phyloP scores from a whole-genome alignment of 1,140 invertebrate species.

The Lepidurus packardi region DNA sequence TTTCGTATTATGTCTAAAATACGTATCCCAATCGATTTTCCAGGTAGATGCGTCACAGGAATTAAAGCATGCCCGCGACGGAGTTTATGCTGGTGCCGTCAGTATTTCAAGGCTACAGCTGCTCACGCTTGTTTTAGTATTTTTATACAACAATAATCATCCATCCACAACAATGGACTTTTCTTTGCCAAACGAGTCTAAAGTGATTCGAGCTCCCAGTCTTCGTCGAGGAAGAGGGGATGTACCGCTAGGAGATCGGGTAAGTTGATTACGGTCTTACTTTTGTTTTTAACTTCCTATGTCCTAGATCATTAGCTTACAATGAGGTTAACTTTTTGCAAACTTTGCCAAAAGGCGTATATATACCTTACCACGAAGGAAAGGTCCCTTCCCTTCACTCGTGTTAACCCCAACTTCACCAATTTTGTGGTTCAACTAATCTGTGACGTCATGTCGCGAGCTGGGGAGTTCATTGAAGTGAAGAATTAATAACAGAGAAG shows the following conservation, averaged over 20 bases:
- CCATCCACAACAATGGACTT: neutral
- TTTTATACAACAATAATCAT: neutral
- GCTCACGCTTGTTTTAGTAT: neutral
- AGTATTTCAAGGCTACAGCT: slow-evolving; percentile 4
- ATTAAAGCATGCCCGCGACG: slow-evolving; percentile 11
- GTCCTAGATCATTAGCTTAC: neutral
- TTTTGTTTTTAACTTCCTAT: neutral
- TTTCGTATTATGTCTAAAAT: too few relatives aligned
- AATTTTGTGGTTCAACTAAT: too few relatives aligned
- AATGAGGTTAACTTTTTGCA: too few relatives aligned
- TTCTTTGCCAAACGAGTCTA: slow-evolving; percentile 22
- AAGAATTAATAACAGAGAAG: too few relatives aligned
- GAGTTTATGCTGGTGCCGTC: neutral
- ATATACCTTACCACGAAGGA: too few relatives aligned
- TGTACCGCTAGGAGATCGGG: slow-evolving; percentile 42
- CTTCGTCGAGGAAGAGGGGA: slow-evolving; percentile 42
- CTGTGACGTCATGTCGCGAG: too few relatives aligned
- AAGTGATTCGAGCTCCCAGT: slow-evolving; percentile 41
- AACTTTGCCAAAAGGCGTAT: too few relatives aligned
- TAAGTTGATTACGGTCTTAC: slow-evolving; percentile 38
- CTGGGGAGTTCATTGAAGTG: too few relatives aligned
- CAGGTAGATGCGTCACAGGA: neutral
- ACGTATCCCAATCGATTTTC: neutral
- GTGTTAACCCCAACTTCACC: too few relatives aligned
- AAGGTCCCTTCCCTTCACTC: too few relatives aligned